phyloP scores from a whole-genome alignment of 2,113 vertebrate species.

The Chlamydotis undulata region DNA sequence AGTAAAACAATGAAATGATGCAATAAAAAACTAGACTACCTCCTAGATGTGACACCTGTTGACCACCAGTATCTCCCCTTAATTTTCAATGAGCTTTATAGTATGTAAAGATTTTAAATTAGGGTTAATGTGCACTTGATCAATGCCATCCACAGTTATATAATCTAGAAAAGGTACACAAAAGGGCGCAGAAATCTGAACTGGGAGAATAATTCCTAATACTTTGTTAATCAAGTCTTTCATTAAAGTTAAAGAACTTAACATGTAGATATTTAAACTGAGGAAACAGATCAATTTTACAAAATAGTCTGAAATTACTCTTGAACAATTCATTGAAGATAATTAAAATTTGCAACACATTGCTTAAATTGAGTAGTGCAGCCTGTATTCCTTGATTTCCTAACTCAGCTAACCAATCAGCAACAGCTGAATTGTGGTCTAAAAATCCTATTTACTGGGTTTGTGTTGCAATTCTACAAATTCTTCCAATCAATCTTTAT shows the following conservation, averaged over 20 bases:
- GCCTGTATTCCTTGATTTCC: not conserved
- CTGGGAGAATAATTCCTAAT: not conserved
- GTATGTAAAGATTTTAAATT: not conserved
- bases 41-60: not conserved
- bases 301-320: not conserved
- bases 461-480: not conserved
- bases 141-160: not conserved
- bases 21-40: not conserved
- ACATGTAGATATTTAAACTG: not conserved
- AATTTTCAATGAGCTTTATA: not conserved
- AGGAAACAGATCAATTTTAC: not conserved
- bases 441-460: not conserved
- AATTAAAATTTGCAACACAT: not conserved
- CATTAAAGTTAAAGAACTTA: not conserved
- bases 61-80: not conserved
- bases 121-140: not conserved
- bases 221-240: not conserved
- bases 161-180: fast-evolving
- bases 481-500: not conserved
- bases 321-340: not conserved
- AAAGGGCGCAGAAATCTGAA: not conserved
- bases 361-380: not conserved
- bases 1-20: not conserved
- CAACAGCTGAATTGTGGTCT: not conserved
- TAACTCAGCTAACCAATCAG: not conserved